phyloP scores from a whole-genome alignment of 2,797 vertebrate species.

The Pachyuromys duprasi region DNA sequence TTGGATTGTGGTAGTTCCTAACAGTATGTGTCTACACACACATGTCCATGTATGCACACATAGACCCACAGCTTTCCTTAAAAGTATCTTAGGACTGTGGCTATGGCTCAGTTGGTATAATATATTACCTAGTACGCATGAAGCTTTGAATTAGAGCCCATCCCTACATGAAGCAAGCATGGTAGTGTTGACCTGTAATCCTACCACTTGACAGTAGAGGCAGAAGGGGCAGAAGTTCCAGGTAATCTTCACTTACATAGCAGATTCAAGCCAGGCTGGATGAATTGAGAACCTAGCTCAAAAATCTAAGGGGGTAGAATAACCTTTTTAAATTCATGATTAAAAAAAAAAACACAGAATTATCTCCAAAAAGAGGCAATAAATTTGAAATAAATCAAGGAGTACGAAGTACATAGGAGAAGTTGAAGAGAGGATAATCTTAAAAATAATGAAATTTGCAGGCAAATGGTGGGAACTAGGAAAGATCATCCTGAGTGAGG shows the following conservation, averaged over 20 bases:
- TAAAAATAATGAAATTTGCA: too few species aligned
- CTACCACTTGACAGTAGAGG: not conserved
- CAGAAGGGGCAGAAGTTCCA: not conserved
- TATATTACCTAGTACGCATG: not conserved
- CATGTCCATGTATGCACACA: not conserved
- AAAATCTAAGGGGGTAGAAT: not conserved
- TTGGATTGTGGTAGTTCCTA: not conserved
- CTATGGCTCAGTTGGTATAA: not conserved
- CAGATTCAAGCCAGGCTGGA: not conserved
- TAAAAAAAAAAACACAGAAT: constrained; percentile 3
- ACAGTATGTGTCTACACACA: too few species aligned
- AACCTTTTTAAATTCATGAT: not conserved
- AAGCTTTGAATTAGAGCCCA: not conserved
- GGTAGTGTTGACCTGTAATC: not conserved
- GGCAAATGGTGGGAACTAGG: too few species aligned
- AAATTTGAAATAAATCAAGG: not conserved
- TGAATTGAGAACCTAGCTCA: not conserved
- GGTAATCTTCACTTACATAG: not conserved
- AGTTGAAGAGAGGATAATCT: too few species aligned
- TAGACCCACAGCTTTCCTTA: not conserved
- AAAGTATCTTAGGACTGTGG: not conserved
- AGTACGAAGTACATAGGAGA: not conserved
- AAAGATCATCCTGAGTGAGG: too few species aligned
- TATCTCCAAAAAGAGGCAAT: not conserved
- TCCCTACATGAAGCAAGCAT: not conserved